Base-by-base conservation (phyloP, 30 jellyfish, hydroid and myxozoan genomes). In the Cassiopea andromeda region DNA sequence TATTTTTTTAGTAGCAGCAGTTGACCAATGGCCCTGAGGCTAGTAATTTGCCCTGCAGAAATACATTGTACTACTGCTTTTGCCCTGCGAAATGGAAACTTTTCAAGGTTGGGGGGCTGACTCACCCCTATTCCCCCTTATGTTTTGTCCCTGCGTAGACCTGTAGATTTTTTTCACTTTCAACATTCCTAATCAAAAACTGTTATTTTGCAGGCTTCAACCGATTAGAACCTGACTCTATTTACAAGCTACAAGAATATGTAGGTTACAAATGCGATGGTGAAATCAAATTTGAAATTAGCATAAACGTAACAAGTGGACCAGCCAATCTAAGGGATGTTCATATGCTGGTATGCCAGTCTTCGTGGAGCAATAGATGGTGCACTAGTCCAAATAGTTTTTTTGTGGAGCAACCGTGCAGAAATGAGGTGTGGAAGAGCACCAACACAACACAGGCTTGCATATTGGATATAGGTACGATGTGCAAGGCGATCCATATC, bases 331-430 rank as follows among this genome's bases (percentile, higher is more conserved):
- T 74, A n/a, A 83, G 19, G 0, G 60, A 73, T 72, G 44, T 83
- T 54, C 85, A 83, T 19, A 15, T 83, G 77, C 60, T 16, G 45
- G 48, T 83, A 7, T 83, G 92, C 85, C 50, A 70, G 92, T 83
- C 92, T 46, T 83, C 92, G 18, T 83, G 85, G 92, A 19, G 76
- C 78, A 83, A 83, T 75, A 45, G 15, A 2, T 83, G 85, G 85
- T 83, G 92, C 85, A 48, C 17, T 0, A 43, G 76, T 17, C 61
- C 57, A 10, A 54, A 73, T 18, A 73, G 78, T 44, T 46, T 54
- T 2, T 83, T 83, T 45, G 16, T 69, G 10, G n/a, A 50, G 17
- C 71, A 59, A 19, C 48, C 50, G 47, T 83, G 92, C 85, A 59
- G 18, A 67, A 6, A 45, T 44, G 46, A 38, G 3, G 64, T 43